Percentiles rank a stretch among this genome's conserved stretches.
Evolutionary conservation across 2,113 vertebrate genomes (phyloP).

Genomic region (Agelaius phoeniceus): DNA sequence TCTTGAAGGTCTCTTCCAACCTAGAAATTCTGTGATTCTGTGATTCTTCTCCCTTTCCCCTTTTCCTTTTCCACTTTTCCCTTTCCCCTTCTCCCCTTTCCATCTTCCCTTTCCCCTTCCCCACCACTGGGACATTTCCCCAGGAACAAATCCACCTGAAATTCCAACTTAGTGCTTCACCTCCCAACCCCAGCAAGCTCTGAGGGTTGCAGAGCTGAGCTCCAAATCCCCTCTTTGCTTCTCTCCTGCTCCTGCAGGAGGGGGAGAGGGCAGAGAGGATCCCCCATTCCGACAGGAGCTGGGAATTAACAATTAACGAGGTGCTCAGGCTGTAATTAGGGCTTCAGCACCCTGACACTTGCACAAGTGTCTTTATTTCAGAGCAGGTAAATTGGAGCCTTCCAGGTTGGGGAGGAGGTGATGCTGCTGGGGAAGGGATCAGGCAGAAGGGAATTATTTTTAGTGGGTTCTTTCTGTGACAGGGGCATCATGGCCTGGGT

Average conservation of each 20-base stretch:
- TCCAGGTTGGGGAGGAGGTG: slow-evolving; percentile 40
- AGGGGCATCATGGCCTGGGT: background rate
- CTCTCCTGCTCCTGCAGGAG: slow-evolving; percentile 12
- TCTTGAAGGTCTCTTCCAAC: too few relatives aligned
- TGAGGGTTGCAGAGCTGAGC: background rate
- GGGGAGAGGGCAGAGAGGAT: slow-evolving; percentile 64
- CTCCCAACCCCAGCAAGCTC: background rate
- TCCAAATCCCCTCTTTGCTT: background rate
- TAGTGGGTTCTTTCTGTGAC: background rate
- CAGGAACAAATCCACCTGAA: rapidly evolving
- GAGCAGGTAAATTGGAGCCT: slow-evolving; percentile 80
- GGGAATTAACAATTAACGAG: slow-evolving; percentile 63
- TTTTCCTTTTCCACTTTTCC: too few relatives aligned
- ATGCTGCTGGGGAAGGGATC: background rate
- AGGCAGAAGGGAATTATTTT: slow-evolving; percentile 61
- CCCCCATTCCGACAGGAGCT: slow-evolving; percentile 48
- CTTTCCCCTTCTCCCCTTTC: rapidly evolving
- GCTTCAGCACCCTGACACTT: slow-evolving; percentile 76
- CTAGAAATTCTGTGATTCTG: too few relatives aligned
- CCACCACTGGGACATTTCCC: rapidly evolving
- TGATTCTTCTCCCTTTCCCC: background rate
- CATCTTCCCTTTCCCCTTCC: too few relatives aligned
- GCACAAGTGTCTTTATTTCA: slow-evolving; percentile 73
- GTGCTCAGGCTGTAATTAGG: slow-evolving; percentile 79
- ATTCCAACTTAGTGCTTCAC: background rate